These are phyloP conservation scores for Tridacna crocea DNA, from an alignment of 2,888 invertebrate genomes.

Conservation along the genomic window DNA sequence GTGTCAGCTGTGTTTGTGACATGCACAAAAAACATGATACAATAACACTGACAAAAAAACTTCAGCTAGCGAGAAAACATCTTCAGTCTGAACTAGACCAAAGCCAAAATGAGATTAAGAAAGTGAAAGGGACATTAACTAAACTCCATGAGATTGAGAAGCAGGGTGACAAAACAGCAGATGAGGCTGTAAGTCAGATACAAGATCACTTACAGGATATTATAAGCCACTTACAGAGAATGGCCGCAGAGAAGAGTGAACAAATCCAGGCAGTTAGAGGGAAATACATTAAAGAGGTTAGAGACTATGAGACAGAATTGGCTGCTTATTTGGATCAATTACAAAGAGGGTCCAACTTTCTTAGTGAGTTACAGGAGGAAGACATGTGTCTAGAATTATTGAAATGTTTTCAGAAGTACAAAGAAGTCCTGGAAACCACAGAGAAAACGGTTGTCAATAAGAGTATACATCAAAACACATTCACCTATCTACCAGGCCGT, in stretches of 20 bases:
- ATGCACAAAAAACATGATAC: slow-evolving; percentile 73
- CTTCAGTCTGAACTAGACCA: slow-evolving; percentile 73
- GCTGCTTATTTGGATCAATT: slow-evolving; percentile 61
- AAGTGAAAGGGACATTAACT: slow-evolving; percentile 50
- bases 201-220: slow-evolving; percentile 63
- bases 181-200: slow-evolving; percentile 60
- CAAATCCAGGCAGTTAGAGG: slow-evolving; percentile 62
- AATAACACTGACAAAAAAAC: slow-evolving; percentile 70
- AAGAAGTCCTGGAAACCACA: slow-evolving; percentile 48
- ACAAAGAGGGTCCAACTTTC: slow-evolving; percentile 67
- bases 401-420: slow-evolving; percentile 65
- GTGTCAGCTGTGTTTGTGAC: slow-evolving; percentile 74
- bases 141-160: slow-evolving; percentile 64
- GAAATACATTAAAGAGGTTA: slow-evolving; percentile 57
- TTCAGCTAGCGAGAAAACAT: slow-evolving; percentile 64
- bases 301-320: slow-evolving; percentile 63
- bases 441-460: slow-evolving; percentile 51
- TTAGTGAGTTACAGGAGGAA: slow-evolving; percentile 74
- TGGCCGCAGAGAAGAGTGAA: slow-evolving; percentile 61
- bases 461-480: slow-evolving; percentile 36
- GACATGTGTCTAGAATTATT: slow-evolving; percentile 76
- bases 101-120: slow-evolving; percentile 61
- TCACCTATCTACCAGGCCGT: slow-evolving; percentile 61
- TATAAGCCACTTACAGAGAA: slow-evolving; percentile 58
- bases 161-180: slow-evolving; percentile 60